Evolutionary conservation across 2,888 invertebrate genomes (phyloP), one percentile per base, ranked within the genome.

Genomic region (Synanthedon formicaeformis): DNA sequence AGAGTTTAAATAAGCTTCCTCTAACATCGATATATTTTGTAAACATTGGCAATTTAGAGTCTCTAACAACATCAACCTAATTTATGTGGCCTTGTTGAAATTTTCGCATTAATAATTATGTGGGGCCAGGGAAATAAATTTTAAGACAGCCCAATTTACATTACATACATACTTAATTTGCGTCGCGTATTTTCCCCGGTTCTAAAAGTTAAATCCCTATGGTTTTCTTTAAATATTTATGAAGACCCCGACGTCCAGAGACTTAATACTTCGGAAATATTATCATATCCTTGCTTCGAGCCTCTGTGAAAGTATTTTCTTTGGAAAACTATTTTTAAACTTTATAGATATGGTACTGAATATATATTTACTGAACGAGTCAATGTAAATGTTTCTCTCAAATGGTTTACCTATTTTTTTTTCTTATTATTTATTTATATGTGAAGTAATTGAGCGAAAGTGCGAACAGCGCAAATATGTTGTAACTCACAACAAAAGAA

Each of bases 161-260:
- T 71, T 58, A 65, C 64, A 71, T 73, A 62, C 64, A 70, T 69
- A 68, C 71, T 69, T 68, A 69, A 68, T 68, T 68, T 67, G 57
- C 57, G 55, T 58, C 58, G 62, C 63, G 71, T 63, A 71, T 71
- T 76, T 34, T 70, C 59, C 63, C 61, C 62, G 66, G 64, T 63
- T 65, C 60, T 65, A 58, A 69, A 80, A 78, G 75, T 76, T 76
- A 71, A 77, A 73, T 78, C 76, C 69, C 67, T 56, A 71, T 74
- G 73, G 74, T 67, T 71, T 75, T 74, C 69, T 73, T 78, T 81
- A 73, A 78, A 80, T 80, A 82, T 82, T 82, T 82, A 82, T 81
- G 77, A 79, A 73, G 71, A 62, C 62, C 59, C 63, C 66, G 60
- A 67, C 73, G 75, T 72, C 75, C 75, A 70, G 66, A 63, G 73